Evolutionary conservation across 2,113 vertebrate genomes (phyloP).

Genomic region (Apteryx mantelli): DNA sequence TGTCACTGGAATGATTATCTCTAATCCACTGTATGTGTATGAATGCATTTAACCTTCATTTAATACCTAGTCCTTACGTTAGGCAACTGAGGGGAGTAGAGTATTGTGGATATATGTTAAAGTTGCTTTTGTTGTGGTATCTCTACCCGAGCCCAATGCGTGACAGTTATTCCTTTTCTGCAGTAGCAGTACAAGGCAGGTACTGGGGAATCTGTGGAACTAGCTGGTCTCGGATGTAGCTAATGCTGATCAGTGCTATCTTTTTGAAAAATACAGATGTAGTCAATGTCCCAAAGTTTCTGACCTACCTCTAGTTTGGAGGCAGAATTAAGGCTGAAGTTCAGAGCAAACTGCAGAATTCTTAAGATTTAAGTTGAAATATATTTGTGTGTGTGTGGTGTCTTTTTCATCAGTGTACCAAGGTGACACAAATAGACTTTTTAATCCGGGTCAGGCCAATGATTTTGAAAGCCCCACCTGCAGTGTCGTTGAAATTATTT

Average conservation of each 20-base stretch:
- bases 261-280: background rate
- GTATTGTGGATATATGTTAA: background rate
- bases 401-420: background rate
- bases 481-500: background rate
- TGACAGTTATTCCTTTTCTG: background rate
- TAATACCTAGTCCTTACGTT: background rate
- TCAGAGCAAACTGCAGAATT: background rate
- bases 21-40: background rate
- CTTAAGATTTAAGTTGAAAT: background rate
- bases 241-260: background rate
- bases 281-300: background rate
- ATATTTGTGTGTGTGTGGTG: background rate
- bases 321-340: background rate
- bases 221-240: background rate
- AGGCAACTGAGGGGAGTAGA: background rate
- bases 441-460: background rate
- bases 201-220: background rate
- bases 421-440: accelerated
- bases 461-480: background rate
- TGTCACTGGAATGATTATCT: background rate
- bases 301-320: background rate
- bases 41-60: background rate
- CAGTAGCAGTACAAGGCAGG: background rate
- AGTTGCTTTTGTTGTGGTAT: background rate
- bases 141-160: background rate